phyloP scores from a whole-genome alignment of 1,140 invertebrate species.

The Neuroterus valhalla region DNA sequence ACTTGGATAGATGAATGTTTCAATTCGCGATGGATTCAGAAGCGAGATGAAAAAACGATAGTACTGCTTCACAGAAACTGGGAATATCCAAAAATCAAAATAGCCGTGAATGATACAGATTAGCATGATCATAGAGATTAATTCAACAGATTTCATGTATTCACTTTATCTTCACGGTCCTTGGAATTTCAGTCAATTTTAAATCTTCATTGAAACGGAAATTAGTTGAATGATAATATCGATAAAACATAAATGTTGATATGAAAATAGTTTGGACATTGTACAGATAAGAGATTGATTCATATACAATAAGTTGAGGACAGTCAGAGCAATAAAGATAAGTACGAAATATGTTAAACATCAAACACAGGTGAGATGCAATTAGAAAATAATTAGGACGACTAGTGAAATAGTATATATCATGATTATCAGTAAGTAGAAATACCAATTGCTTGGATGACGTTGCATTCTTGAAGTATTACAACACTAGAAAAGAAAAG shows the following conservation, averaged over 20 bases:
- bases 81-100: background rate
- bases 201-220: too few relatives aligned
- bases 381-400: conserved; percentile 22
- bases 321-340: background rate
- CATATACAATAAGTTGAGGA: too few relatives aligned
- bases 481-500: background rate
- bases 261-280: too few relatives aligned
- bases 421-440: conserved; percentile 8
- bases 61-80: background rate
- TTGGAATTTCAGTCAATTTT: too few relatives aligned
- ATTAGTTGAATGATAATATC: too few relatives aligned
- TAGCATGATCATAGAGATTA: background rate
- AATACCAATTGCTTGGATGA: conserved; percentile 10
- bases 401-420: conserved; percentile 2
- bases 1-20: background rate
- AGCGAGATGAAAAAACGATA: background rate
- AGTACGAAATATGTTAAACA: background rate
- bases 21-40: background rate
- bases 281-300: too few relatives aligned
- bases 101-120: background rate
- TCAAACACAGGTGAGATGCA: background rate
- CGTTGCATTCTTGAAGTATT: conserved; percentile 16
- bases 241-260: too few relatives aligned
- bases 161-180: too few relatives aligned
- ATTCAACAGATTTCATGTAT: too few relatives aligned